Conservation (phyloP, 2,797 vertebrate species). For the Eulemur albifrons region DNA sequence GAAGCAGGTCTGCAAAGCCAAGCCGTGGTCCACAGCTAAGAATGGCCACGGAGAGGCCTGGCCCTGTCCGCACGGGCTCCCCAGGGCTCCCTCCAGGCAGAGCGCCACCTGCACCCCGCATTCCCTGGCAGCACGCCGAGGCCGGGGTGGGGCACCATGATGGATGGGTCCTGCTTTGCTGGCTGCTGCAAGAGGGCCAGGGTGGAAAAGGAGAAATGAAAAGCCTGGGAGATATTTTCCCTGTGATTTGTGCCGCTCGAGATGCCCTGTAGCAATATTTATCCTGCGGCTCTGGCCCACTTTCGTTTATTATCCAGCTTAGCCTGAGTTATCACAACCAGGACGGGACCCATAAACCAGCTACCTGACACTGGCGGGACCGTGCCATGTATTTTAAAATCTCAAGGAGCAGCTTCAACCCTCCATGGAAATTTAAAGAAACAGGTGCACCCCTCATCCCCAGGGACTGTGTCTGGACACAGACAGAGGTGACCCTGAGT, state of each 20-base stretch:
- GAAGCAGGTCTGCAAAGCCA: neutral
- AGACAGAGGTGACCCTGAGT: neutral
- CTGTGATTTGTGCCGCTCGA: conserved; percentile 65
- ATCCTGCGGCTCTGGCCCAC: conserved; percentile 57
- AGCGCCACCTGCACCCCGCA: neutral
- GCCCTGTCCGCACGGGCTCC: neutral
- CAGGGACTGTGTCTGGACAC: neutral
- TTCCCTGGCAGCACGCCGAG: neutral
- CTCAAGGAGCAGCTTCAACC: conserved; percentile 43
- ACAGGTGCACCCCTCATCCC: neutral
- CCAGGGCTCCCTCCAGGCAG: neutral
- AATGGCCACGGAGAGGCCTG: neutral
- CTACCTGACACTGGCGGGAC: conserved; percentile 67
- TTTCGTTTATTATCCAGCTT: conserved; percentile 67
- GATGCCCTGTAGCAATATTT: conserved; percentile 67
- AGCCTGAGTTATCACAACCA: conserved; percentile 72
- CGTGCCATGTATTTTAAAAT: conserved; percentile 60
- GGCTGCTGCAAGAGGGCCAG: conserved; percentile 55
- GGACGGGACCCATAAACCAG: conserved; percentile 72
- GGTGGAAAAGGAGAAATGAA: conserved; percentile 70
- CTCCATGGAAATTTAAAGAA: conserved; percentile 34
- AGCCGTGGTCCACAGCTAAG: neutral
- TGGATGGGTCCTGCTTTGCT: conserved; percentile 50
- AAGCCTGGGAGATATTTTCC: conserved; percentile 64
- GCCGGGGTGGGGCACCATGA: neutral